Evolutionary conservation across 2,113 vertebrate genomes (phyloP).

Genomic region (Ailuropoda melanoleuca): DNA sequence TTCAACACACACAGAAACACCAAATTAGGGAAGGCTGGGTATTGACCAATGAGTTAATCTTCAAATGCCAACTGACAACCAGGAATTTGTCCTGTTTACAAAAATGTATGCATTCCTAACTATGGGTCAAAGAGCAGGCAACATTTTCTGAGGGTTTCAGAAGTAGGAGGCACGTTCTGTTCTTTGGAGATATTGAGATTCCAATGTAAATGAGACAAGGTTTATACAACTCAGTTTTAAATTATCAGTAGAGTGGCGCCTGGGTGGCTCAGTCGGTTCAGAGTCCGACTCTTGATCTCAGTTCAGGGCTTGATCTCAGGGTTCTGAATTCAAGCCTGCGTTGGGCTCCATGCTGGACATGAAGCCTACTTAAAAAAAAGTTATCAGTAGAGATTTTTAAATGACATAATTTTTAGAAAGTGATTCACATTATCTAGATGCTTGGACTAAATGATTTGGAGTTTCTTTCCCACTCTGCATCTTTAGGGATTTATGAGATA

Average conservation of each 20-base stretch:
- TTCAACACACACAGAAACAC: not conserved
- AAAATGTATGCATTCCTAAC: not conserved
- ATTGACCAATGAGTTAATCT: not conserved
- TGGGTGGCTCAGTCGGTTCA: not conserved
- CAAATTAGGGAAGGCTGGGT: not conserved
- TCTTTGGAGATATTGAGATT: not conserved
- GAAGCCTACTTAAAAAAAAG: not conserved
- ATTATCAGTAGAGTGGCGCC: not conserved
- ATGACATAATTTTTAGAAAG: not conserved
- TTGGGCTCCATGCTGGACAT: not conserved
- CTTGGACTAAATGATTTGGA: not conserved
- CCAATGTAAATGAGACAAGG: not conserved
- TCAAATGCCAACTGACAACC: not conserved
- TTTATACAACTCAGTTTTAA: not conserved
- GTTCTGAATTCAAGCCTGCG: not conserved
- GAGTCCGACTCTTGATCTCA: not conserved
- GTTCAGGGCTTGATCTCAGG: not conserved
- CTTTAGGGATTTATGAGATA: not conserved
- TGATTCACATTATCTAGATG: not conserved
- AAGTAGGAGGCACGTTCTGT: not conserved
- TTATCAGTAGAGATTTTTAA: not conserved
- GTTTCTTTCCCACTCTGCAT: not conserved
- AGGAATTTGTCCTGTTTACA: not conserved
- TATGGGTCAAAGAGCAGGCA: not conserved
- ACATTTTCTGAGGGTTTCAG: not conserved